A percentile compares a stretch with the other conserved stretches of the same genome.
Evolutionary conservation across 1,140 invertebrate species (phyloP).

Genomic region (Frieseomelitta varia): DNA sequence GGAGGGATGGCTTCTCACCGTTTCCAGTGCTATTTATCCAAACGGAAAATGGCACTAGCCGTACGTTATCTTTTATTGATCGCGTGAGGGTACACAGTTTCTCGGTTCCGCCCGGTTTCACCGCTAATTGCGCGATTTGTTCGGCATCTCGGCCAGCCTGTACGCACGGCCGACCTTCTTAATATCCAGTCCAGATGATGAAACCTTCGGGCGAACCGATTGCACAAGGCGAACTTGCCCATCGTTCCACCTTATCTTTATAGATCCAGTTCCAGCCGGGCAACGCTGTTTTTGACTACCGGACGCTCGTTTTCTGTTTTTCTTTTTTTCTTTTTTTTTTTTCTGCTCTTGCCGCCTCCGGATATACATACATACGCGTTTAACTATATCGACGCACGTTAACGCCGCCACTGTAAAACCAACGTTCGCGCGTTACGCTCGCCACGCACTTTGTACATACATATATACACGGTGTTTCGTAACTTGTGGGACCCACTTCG

Average conservation of each 20-base stretch:
- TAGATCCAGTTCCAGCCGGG: constrained; percentile 39
- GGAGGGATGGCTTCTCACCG: not conserved
- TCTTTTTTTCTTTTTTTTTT: not conserved
- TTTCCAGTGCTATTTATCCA: not conserved
- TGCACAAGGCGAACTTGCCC: not conserved
- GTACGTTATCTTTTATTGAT: constrained; percentile 5
- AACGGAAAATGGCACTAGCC: not conserved
- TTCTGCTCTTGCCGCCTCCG: too few relatives aligned
- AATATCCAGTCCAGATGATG: constrained; percentile 1
- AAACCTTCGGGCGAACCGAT: constrained; percentile 24
- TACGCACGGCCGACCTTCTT: not conserved
- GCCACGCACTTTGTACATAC: constrained; percentile 8
- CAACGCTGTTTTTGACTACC: constrained; percentile 29
- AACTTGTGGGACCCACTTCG: too few relatives aligned
- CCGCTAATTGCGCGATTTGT: constrained; percentile 61
- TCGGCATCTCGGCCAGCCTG: constrained; percentile 29
- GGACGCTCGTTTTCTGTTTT: not conserved
- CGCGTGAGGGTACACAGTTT: not conserved
- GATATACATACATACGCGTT: not conserved
- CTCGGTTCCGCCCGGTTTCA: constrained; percentile 21
- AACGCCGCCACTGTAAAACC: not conserved
- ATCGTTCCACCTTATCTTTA: constrained; percentile 43
- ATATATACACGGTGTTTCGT: too few relatives aligned
- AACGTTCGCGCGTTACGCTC: not conserved
- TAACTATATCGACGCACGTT: not conserved